Percentiles rank a stretch among this genome's conserved stretches.
These are phyloP conservation scores for Phragmatobia fuliginosa DNA, from an alignment of 2,888 invertebrate genomes.

Conservation along the genomic window DNA sequence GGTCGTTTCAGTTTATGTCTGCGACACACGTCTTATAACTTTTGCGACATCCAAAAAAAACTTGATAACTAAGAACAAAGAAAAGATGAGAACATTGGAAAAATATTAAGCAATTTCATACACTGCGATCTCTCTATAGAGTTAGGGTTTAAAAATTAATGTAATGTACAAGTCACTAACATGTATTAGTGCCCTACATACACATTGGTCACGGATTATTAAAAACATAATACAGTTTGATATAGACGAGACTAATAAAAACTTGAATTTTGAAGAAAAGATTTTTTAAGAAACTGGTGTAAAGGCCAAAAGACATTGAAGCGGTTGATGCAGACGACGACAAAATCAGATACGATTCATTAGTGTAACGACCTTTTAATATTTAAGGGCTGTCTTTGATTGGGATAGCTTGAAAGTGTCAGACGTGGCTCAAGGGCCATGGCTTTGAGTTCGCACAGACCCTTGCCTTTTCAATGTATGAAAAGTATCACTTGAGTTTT, in stretches of 20 bases:
- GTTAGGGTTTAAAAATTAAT: background rate
- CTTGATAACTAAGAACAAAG: background rate
- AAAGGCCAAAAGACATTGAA: slow-evolving; percentile 76
- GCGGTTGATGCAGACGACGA: slow-evolving; percentile 66
- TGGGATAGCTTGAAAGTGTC: slow-evolving; percentile 78
- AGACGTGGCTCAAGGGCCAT: slow-evolving; percentile 65
- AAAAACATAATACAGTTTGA: slow-evolving; percentile 40
- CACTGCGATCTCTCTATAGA: background rate
- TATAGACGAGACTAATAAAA: slow-evolving; percentile 37
- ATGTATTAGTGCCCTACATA: background rate
- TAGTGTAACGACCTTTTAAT: slow-evolving; percentile 86
- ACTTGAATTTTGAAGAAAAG: slow-evolving; percentile 63
- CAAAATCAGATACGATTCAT: slow-evolving; percentile 87
- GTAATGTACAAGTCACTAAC: background rate
- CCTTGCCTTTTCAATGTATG: slow-evolving; percentile 58
- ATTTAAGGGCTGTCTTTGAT: slow-evolving; percentile 82
- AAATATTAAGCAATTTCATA: background rate
- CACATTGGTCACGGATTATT: slow-evolving; percentile 7
- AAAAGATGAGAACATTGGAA: background rate
- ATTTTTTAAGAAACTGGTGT: slow-evolving; percentile 64
- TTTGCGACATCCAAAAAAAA: background rate
- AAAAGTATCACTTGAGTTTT: slow-evolving; percentile 60
- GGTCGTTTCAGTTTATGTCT: background rate
- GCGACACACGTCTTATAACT: background rate
- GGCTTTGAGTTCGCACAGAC: slow-evolving; percentile 61